A percentile compares a stretch with the other conserved stretches of the same genome.
Conservation (phyloP, 2,797 vertebrate genomes). For the Falco rusticolus region DNA sequence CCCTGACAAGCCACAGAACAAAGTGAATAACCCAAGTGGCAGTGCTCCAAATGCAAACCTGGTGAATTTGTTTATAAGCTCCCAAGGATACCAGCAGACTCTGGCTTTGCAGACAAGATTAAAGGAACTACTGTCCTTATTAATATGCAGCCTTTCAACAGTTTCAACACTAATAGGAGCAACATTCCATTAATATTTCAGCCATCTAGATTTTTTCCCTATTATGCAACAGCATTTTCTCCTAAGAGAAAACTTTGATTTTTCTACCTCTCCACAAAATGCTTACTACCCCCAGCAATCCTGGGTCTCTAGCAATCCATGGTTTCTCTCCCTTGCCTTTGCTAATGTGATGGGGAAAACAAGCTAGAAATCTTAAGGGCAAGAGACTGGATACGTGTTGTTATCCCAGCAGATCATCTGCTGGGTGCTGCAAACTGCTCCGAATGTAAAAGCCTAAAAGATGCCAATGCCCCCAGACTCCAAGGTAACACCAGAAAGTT, state of each 20-base stretch:
- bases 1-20: neutral
- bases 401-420: neutral
- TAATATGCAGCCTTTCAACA: neutral
- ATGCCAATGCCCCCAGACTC: neutral
- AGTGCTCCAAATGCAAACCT: neutral
- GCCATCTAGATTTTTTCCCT: neutral
- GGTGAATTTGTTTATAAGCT: neutral
- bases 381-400: neutral
- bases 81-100: neutral
- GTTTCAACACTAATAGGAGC: neutral
- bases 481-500: neutral
- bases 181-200: neutral
- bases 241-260: neutral
- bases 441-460: neutral
- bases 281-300: neutral
- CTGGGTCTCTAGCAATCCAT: neutral
- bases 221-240: neutral
- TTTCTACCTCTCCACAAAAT: neutral
- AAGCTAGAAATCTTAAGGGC: neutral
- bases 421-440: neutral
- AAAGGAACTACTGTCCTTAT: neutral
- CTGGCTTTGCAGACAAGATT: neutral
- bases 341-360: neutral
- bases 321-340: neutral
- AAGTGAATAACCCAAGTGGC: neutral